Evolutionary conservation across 1,140 invertebrate genomes (phyloP), one percentile per base, ranked within the genome.

Genomic region (Melipona quadrifasciata): DNA sequence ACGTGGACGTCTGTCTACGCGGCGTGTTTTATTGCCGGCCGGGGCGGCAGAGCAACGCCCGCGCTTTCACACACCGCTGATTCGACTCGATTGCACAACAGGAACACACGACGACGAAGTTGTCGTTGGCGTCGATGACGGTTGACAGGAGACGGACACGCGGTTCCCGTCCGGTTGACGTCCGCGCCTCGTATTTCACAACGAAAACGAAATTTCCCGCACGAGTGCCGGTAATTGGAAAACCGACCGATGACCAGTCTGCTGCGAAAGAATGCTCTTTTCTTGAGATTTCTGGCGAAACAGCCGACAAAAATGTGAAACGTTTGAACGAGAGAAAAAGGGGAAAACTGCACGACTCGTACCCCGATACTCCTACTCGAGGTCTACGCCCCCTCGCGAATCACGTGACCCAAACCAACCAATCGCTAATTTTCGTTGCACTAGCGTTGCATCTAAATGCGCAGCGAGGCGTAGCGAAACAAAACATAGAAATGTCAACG

Each of bases 41-140:
- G 12, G 16, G 19, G 65, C 67, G 34, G 55, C 53, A 58, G 34
- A 31, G 24, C 39, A 47, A 74, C 65, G 51, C 27, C 24, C 61
- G 21, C 61, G 80, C 31, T 82, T 82, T 67, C 80, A 67, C 64
- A 34, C 51, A 53, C n/a, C 73, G 74, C 53, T 70, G 74, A 83
- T 78, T 83, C 81, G 64, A n/a, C 73, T 77, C 81, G 81, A 83
- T 83, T 70, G 74, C 64, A 34, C 70, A 68, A 80, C 34, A 31
- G 79, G 55, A 68, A 77, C 57, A 65, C n/a, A 75, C 67, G 68
- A 65, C 80, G 72, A 75, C 71, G 71, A 67, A 78, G 76, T 86
- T 80, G 76, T 78, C 85, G 81, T 76, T 84, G 51, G 74, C 86
- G 71, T 58, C 87, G 70, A 88, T 88, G 87, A 88, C 61, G 81